phyloP scores from a whole-genome alignment of 2,888 invertebrate species.

The Melipona bicolor region DNA sequence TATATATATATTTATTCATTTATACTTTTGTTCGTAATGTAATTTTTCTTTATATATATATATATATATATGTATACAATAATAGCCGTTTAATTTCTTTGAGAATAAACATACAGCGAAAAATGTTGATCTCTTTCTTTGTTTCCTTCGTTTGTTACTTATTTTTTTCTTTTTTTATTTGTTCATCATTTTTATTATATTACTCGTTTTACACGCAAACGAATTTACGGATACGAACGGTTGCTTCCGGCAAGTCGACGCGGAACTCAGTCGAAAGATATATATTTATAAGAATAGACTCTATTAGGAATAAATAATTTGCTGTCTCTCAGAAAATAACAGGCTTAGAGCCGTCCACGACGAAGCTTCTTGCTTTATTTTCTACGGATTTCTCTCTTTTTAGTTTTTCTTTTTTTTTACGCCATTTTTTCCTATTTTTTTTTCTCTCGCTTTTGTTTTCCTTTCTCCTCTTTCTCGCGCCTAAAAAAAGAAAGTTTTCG shows the following conservation, averaged over 20 bases:
- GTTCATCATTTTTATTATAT: constrained; percentile 18
- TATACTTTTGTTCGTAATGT: constrained; percentile 24
- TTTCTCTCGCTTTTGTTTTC: background rate
- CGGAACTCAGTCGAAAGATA: constrained; percentile 53
- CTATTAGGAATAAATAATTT: constrained; percentile 61
- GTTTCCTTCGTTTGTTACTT: background rate
- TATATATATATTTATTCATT: constrained; percentile 34
- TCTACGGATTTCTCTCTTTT: constrained; percentile 14
- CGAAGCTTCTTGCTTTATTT: constrained; percentile 32
- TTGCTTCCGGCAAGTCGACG: constrained; percentile 38
- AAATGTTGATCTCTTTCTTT: constrained; percentile 16
- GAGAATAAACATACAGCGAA: constrained; percentile 60
- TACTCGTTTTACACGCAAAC: constrained; percentile 13
- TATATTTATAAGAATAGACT: constrained; percentile 65
- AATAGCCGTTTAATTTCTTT: constrained; percentile 55
- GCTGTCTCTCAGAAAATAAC: constrained; percentile 55
- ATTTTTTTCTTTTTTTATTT: background rate
- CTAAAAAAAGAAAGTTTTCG: background rate
- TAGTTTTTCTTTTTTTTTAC: background rate
- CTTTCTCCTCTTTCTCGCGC: background rate
- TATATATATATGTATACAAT: constrained; percentile 28
- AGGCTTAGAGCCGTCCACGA: constrained; percentile 53
- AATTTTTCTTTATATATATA: constrained; percentile 23
- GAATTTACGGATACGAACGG: constrained; percentile 22
- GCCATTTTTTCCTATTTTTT: background rate